Percentiles rank a stretch among this genome's conserved stretches.
phyloP scores from a whole-genome alignment of 2,888 invertebrate species.

The Lithophane ornitopus region DNA sequence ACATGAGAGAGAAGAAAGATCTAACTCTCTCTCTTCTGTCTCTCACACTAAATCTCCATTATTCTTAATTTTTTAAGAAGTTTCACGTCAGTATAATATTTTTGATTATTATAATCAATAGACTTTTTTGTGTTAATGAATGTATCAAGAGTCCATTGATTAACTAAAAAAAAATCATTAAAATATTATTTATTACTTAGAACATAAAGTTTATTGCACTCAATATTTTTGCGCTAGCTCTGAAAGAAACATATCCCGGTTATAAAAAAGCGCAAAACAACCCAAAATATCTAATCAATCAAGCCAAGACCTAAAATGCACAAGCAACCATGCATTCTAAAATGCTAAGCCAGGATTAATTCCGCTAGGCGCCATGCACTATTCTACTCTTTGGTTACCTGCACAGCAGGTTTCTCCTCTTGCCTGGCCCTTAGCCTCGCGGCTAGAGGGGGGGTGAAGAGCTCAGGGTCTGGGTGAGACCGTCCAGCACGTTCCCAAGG shows the following conservation, averaged over 20 bases:
- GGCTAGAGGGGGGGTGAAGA: slow-evolving; percentile 86
- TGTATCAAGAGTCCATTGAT: too few relatives aligned
- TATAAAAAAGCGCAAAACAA: slow-evolving; percentile 1
- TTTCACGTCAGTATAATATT: not conserved
- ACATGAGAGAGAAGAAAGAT: too few relatives aligned
- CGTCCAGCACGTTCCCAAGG: slow-evolving; percentile 82
- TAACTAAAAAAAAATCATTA: too few relatives aligned
- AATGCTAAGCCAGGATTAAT: not conserved
- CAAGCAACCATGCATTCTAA: slow-evolving; percentile 35
- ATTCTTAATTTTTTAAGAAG: too few relatives aligned
- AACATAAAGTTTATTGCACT: not conserved
- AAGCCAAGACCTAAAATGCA: slow-evolving; percentile 10
- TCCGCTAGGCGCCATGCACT: slow-evolving; percentile 42
- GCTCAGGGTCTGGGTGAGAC: slow-evolving; percentile 81
- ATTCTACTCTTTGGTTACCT: slow-evolving; percentile 73
- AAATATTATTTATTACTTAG: not conserved
- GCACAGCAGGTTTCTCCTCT: slow-evolving; percentile 71
- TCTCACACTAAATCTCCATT: too few relatives aligned
- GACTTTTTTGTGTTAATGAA: too few relatives aligned
- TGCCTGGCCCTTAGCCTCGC: slow-evolving; percentile 69
- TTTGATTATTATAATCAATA: too few relatives aligned
- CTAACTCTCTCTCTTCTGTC: too few relatives aligned
- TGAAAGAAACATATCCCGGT: not conserved
- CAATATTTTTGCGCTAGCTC: not conserved
- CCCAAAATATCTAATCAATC: not conserved